Evolutionary conservation across 1,140 invertebrate species (phyloP).

Genomic region (Drosophila lini): DNA sequence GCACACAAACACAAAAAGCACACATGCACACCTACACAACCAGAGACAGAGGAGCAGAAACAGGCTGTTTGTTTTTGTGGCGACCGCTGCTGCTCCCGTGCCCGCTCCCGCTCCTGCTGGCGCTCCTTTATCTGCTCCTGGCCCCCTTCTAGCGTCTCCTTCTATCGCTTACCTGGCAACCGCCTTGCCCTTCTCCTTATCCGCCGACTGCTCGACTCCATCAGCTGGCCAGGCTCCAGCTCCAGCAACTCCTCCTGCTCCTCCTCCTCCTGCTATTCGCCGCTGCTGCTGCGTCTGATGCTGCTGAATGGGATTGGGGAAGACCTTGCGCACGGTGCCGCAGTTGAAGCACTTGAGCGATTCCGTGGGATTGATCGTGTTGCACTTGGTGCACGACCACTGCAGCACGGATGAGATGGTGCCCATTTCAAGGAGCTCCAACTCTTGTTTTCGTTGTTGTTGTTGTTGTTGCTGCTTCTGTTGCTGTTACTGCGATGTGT

Average conservation of each 20-base stretch:
- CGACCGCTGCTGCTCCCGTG: conserved; percentile 19
- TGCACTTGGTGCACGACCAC: conserved; percentile 94
- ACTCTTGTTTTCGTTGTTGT: conserved; percentile 41
- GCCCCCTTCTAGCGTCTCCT: not conserved
- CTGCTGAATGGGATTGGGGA: conserved; percentile 62
- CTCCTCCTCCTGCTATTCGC: conserved; percentile 12
- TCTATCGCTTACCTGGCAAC: conserved; percentile 20
- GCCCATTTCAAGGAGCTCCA: conserved; percentile 89
- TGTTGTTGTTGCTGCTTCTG: conserved; percentile 18
- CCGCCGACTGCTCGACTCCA: conserved; percentile 11
- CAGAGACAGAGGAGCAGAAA: conserved; percentile 10
- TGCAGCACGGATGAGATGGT: conserved; percentile 95
- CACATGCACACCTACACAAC: conserved; percentile 11
- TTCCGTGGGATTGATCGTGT: conserved; percentile 94
- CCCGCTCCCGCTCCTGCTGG: conserved; percentile 3
- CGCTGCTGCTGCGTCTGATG: conserved; percentile 46
- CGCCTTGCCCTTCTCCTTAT: conserved; percentile 32
- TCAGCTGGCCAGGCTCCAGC: conserved; percentile 14
- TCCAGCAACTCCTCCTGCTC: not conserved
- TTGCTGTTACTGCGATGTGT: conserved; percentile 17
- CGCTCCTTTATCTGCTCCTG: conserved; percentile 16
- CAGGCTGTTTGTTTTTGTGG: conserved; percentile 41
- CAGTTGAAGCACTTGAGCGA: conserved; percentile 91
- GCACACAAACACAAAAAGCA: conserved; percentile 4
- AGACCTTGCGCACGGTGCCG: conserved; percentile 86